Percentiles rank a stretch among this genome's conserved stretches.
Conservation (phyloP, 1,140 invertebrate genomes). For the Drosophila sucinea region DNA sequence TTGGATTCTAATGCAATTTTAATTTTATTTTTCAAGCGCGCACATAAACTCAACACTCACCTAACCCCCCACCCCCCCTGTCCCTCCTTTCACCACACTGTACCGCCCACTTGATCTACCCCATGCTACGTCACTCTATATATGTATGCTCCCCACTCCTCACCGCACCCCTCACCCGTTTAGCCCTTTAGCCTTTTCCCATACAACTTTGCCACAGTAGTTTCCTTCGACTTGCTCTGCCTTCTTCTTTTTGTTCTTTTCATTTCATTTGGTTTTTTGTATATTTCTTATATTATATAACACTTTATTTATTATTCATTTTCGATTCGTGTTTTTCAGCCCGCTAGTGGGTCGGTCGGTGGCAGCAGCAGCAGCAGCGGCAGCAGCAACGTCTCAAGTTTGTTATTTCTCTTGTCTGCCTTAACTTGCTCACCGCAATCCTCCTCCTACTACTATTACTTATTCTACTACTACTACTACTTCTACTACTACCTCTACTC, state of each 20-base stretch:
- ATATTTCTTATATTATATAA: conserved; percentile 82
- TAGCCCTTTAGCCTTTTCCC: conserved; percentile 20
- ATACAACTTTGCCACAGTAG: neutral
- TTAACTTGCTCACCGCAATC: conserved; percentile 68
- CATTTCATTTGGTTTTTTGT: conserved; percentile 36
- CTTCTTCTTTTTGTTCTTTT: conserved; percentile 44
- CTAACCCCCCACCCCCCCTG: neutral
- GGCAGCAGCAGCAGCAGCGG: too few species aligned
- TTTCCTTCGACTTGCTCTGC: conserved; percentile 47
- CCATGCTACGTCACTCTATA: conserved; percentile 13
- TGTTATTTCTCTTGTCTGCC: conserved; percentile 80
- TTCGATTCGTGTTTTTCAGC: conserved; percentile 75
- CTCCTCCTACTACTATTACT: neutral
- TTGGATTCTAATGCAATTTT: conserved; percentile 81
- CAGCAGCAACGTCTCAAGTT: conserved; percentile 65
- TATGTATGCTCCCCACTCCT: conserved; percentile 2
- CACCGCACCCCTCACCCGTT: neutral
- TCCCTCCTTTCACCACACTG: neutral
- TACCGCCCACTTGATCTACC: too few species aligned
- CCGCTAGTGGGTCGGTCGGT: conserved; percentile 40
- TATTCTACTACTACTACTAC: neutral
- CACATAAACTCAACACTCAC: conserved; percentile 66
- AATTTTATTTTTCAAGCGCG: conserved; percentile 80
- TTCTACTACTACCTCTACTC: neutral
- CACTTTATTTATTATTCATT: conserved; percentile 82